These are phyloP conservation scores for Melinaea menophilus DNA, from an alignment of 2,888 invertebrate genomes.

Conservation along the genomic window DNA sequence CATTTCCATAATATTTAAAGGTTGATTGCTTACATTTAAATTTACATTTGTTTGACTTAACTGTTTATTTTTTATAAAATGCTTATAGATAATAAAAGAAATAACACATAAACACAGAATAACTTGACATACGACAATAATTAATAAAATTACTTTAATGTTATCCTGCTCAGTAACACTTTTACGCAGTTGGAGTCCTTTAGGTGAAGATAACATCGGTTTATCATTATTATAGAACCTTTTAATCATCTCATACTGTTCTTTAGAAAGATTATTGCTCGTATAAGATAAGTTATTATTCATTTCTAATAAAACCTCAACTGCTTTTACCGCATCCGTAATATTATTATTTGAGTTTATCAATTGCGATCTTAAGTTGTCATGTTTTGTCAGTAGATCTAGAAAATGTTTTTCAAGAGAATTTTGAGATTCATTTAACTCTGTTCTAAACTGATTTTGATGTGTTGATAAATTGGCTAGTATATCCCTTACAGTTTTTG, in stretches of 20 bases:
- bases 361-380: conserved; percentile 5
- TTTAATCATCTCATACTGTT: conserved; percentile 2
- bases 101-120: background rate
- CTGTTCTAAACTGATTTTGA: background rate
- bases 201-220: background rate
- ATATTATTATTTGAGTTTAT: conserved; percentile 10
- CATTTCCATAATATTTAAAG: conserved; percentile 3
- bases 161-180: conserved; percentile 1
- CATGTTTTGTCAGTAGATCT: conserved; percentile 7
- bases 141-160: conserved; percentile 11
- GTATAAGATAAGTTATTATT: conserved; percentile 16
- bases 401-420: background rate
- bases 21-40: background rate
- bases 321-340: conserved; percentile 12
- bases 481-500: background rate
- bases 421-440: conserved; percentile 5
- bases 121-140: conserved; percentile 16
- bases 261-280: conserved; percentile 15
- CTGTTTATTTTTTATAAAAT: background rate
- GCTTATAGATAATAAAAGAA: background rate
- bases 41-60: background rate
- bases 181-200: conserved; percentile 1
- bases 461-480: conserved; percentile 1
- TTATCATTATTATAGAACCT: background rate
- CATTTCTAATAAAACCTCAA: conserved; percentile 14